Base-by-base conservation (phyloP, 2,797 vertebrate genomes). In the Xenops minutus region DNA sequence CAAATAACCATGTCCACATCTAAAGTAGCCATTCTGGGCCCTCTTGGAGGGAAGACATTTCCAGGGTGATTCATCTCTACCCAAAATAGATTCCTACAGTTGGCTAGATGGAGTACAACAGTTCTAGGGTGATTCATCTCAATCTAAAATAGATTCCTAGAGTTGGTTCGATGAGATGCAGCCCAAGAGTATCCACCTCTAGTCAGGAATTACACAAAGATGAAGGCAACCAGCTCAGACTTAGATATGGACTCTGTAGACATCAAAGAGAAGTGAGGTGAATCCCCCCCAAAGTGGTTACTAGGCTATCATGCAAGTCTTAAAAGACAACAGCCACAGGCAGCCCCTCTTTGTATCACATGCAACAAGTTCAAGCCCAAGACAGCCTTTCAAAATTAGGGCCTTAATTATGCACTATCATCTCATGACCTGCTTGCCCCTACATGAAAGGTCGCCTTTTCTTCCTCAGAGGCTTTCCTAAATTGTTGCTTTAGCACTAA, bases 81-180 rank as follows among this genome's bases (percentile, higher is more conserved):
- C 64, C 37, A 94, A 64, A 96, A 96, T 74, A 96, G 90, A 91
- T 76, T 74, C 46, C 71, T 91, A 59, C 82, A 88, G 86, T 88
- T 95, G 85, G 85, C 68, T 93, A 81, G 49, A 88, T 72, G 54
- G 95, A 96, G 93, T 72, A 75, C 85, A 93, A 69, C 81, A 92
- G 89, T 93, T 92, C 73, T 84, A 48, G 83, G 49, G 85, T 96
- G 95, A 96, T 94, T 96, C 88, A 95, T 93, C 81, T 88, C 77
- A 78, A 90, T 62, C 67, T 76, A 94, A 97, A 96, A 96, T 88
- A 97, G 91, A 95, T 88, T 91, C 44, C 88, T 87, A 58, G 72
- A 83, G 58, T 67, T 82, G 64, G 69, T 61, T 90, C 52, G 56
- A 83, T 44, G 73, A 95, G 74, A 68, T 34, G 27, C 37, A 77